Evolutionary conservation across 2,888 invertebrate genomes (phyloP).

Genomic region (Polietes domitor): DNA sequence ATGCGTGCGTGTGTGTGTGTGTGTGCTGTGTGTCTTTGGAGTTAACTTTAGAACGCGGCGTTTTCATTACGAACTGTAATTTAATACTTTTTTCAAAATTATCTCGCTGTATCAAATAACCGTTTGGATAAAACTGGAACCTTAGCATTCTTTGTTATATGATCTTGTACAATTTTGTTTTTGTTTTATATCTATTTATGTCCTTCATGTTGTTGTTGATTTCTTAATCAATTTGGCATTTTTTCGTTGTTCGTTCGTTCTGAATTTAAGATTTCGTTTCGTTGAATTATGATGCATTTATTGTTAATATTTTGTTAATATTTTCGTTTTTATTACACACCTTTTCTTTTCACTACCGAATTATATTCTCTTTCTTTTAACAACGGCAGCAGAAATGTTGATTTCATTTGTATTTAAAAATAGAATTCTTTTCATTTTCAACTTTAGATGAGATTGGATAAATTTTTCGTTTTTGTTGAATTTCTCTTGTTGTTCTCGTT

Average conservation of each 20-base stretch:
- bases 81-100: slow-evolving; percentile 74
- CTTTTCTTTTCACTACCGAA: slow-evolving; percentile 22
- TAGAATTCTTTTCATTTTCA: slow-evolving; percentile 56
- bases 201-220: background rate
- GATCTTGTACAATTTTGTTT: background rate
- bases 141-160: slow-evolving; percentile 19
- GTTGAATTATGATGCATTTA: background rate
- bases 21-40: slow-evolving; percentile 72
- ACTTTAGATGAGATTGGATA: slow-evolving; percentile 20
- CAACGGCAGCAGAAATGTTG: slow-evolving; percentile 36
- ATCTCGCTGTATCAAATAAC: slow-evolving; percentile 73
- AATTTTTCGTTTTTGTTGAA: background rate
- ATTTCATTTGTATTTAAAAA: slow-evolving; percentile 58
- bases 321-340: slow-evolving; percentile 32
- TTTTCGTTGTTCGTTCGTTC: background rate
- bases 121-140: slow-evolving; percentile 54
- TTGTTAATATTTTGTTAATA: slow-evolving; percentile 14
- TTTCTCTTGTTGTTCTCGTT: background rate
- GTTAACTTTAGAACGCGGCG: slow-evolving; percentile 61
- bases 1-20: slow-evolving; percentile 62
- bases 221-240: slow-evolving; percentile 21
- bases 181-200: background rate
- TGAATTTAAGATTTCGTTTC: slow-evolving; percentile 6
- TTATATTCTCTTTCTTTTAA: slow-evolving; percentile 25
- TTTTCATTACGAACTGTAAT: slow-evolving; percentile 74